These are phyloP conservation scores for Geotrupes spiniger DNA, from an alignment of 2,888 invertebrate genomes.

Conservation along the genomic window DNA sequence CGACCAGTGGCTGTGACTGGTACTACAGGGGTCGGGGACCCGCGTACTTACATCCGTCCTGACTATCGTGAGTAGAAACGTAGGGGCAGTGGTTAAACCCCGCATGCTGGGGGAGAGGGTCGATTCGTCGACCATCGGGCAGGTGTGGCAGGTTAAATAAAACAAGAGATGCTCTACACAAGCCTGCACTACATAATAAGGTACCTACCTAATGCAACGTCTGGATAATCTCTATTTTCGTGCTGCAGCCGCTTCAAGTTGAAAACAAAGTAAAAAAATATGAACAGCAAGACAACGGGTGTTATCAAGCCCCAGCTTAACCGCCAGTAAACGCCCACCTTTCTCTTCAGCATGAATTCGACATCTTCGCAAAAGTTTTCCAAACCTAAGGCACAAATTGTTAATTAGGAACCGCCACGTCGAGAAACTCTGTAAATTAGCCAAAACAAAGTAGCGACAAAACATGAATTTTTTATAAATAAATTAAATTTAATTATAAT, in stretches of 20 bases:
- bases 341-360: slow-evolving; percentile 75
- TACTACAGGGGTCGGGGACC: no score
- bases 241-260: slow-evolving; percentile 62
- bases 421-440: neutral
- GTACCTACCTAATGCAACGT: slow-evolving; percentile 59
- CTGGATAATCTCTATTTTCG: slow-evolving; percentile 59
- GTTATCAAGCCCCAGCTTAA: slow-evolving; percentile 75
- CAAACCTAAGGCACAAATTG: slow-evolving; percentile 49
- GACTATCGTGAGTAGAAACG: no score
- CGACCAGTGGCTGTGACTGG: no score
- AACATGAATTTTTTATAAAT: no score
- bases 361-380: slow-evolving; percentile 68
- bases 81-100: slow-evolving; percentile 8
- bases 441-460: neutral
- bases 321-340: slow-evolving; percentile 73
- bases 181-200: slow-evolving; percentile 26
- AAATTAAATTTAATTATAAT: neutral
- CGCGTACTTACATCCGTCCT: no score
- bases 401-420: neutral
- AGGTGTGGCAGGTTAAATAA: no score
- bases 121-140: no score
- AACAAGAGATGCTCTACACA: no score
- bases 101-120: no score
- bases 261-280: slow-evolving; percentile 68
- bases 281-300: slow-evolving; percentile 66